Conservation (phyloP, 2,797 vertebrate genomes). For the Cryptoblepharus egeriae region DNA sequence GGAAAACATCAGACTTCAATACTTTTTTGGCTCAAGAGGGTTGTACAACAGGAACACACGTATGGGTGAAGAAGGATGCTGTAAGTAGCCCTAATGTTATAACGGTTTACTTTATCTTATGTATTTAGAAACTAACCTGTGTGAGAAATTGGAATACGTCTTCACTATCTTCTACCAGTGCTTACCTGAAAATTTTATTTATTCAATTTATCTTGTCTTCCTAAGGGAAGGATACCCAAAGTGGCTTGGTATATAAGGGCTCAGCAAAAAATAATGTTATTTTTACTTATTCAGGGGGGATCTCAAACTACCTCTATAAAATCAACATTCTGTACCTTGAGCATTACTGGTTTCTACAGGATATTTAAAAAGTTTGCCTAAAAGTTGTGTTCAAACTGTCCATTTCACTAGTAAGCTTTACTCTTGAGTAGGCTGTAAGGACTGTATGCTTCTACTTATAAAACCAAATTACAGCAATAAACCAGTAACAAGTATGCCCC, state of each 20-base stretch:
- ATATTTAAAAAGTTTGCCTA: no score
- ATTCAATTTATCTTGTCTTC: no score
- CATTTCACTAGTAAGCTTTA: neutral
- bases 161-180: neutral
- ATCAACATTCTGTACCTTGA: no score
- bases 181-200: neutral
- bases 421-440: neutral
- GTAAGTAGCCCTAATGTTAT: constrained; percentile 73
- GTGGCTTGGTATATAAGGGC: no score
- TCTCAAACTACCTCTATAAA: no score
- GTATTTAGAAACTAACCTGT: neutral
- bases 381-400: no score
- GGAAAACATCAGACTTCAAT: constrained; percentile 98
- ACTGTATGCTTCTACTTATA: neutral
- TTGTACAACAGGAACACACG: constrained; percentile 87
- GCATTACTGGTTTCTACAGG: no score
- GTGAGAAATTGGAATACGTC: neutral
- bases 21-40: constrained; percentile 96
- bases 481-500: neutral
- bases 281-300: no score
- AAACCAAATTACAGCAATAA: neutral
- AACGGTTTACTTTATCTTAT: neutral
- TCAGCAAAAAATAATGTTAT: neutral
- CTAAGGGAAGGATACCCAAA: no score
- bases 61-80: constrained; percentile 90